Evolutionary conservation across 2,797 vertebrate genomes (phyloP), one percentile per base, ranked within the genome.

Genomic region (Sebastes umbrosus): DNA sequence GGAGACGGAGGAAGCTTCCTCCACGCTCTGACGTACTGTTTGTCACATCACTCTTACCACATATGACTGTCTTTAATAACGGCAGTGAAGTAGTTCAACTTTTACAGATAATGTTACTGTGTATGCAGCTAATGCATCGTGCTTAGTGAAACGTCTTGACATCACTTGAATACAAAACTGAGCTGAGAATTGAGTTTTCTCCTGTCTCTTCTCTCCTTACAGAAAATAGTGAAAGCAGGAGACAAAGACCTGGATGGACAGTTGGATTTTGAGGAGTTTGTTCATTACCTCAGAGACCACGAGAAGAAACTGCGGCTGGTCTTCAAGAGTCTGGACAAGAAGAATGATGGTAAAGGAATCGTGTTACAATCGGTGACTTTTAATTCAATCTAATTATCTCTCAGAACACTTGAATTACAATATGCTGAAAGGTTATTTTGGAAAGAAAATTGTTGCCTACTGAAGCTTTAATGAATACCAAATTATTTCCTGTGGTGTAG

Each of bases 221-320:
- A 99, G 98, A 99, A 98, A 98, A 97, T 99, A 18, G 97, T 99
- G 24, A 98, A 99, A 93, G 97, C 97, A 2, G 98, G 97, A 58
- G 98, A 99, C 87, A 99, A 99, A 88, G 98, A 99, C 88, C 91
- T 97, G 57, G 98, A 99, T 22, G 98, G 98, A 66, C 98, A 99
- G 88, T 91, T 99, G 74, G 98, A 99, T 93, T 99, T 99, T 79
- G 97, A 98, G 80, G 98, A 99, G 87, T 98, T 99, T 83, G 98
- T 99, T 66, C 98, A 99, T 90, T 99, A 99, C 82, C 97, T 99
- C 62, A 94, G 97, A 82, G 98, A 98, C 87, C 98, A 99, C 0
- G 98, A 99, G 88, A 99, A 99, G 94, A 99, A 99, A 58, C 95
- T 99, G 57, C 93, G 97, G 25, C 95, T 99, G 52, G 98, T 99